Evolutionary conservation across 2,888 invertebrate species (phyloP), one percentile per base, ranked within the genome.

Genomic region (Eupithecia subumbrata): DNA sequence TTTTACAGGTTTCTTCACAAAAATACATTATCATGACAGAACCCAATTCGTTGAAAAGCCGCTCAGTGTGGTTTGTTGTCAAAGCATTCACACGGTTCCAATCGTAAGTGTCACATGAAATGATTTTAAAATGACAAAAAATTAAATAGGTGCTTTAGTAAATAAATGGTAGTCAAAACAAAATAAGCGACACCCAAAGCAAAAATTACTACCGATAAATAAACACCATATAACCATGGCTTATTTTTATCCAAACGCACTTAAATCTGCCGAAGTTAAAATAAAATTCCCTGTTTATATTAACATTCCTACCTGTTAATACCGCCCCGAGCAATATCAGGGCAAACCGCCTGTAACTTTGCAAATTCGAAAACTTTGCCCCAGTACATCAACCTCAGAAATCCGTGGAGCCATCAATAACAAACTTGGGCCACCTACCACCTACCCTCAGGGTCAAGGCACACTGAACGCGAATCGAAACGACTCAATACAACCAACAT

Each of bases 331-430:
- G 37, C 45, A 48, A 68, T 68, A 22, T 56, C 67, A 43, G 12
- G 56, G 52, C 70, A 56, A 72, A 72, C 52, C 69, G 43, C 66
- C 68, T 66, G 52, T 40, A 76, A 43, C 71, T 37, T 74, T 63
- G 60, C 34, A 72, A 74, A 60, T 69, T 56, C 68, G n/a, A 22
- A 72, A 74, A 74, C 66, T 74, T 74, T 56, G 56, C 40, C 56
- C 73, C 74, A 75, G 78, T 80, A 73, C 72, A 76, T 75, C 76
- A 74, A 77, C 72, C 75, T 78, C 72, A 70, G 67, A 69, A 72
- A 68, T 69, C 71, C 64, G 74, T 73, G 71, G 67, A 68, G 73
- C 73, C 79, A 78, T 81, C 80, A 75, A 79, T 78, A 78, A 78
- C 79, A 79, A 81, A 81, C 75, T 79, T 75, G 52, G 74, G 56